Evolutionary conservation across 2,113 vertebrate species (phyloP).

Genomic region (Lophotis ruficrista): DNA sequence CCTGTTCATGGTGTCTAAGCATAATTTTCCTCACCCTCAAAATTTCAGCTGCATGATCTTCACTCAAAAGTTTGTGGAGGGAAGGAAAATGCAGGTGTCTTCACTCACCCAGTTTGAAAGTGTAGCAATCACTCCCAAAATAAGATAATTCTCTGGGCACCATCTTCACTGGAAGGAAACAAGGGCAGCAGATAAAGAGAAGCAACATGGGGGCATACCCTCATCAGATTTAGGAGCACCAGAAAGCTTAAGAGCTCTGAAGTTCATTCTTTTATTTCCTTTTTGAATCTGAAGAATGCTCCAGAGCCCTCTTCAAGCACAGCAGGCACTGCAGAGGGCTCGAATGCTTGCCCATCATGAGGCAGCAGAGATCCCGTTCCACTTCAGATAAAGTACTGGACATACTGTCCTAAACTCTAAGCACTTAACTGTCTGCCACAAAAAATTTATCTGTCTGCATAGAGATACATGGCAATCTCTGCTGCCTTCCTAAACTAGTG

Average conservation of each 20-base stretch:
- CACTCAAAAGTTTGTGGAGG: background rate
- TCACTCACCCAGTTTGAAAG: background rate
- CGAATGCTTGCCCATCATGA: accelerated
- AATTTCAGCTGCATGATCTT: background rate
- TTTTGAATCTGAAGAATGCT: background rate
- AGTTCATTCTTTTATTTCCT: background rate
- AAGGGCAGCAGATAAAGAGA: background rate
- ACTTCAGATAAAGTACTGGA: background rate
- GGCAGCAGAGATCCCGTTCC: background rate
- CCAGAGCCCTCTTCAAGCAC: background rate
- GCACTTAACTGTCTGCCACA: too few relatives aligned
- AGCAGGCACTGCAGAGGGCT: background rate
- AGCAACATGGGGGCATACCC: background rate
- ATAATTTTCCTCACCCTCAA: background rate
- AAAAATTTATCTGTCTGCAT: background rate
- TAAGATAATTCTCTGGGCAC: background rate
- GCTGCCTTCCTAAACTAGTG: background rate
- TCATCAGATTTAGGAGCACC: background rate
- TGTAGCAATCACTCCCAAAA: background rate
- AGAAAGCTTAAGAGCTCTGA: background rate
- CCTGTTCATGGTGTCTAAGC: background rate
- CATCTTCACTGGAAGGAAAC: background rate
- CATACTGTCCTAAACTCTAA: background rate
- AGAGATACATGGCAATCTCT: background rate
- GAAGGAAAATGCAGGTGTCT: background rate